phyloP scores from a whole-genome alignment of 2,113 vertebrate species.

The Phrynocephalus versicolor region DNA sequence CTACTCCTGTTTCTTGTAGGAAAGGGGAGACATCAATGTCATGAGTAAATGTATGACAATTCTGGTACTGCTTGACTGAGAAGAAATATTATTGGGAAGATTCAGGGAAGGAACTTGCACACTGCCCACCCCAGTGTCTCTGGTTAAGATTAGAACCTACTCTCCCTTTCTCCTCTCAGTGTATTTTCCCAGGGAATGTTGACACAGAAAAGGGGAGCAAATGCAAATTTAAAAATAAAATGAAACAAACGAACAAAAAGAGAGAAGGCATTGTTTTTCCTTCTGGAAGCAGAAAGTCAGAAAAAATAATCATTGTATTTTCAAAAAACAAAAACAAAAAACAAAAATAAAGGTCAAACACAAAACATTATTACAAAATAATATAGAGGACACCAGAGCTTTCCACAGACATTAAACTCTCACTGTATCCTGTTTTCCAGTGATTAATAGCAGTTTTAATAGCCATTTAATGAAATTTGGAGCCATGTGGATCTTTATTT shows the following conservation, averaged over 20 bases:
- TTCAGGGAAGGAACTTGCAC: neutral
- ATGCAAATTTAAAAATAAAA: no score
- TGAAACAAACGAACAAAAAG: no score
- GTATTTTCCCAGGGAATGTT: no score
- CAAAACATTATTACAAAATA: neutral
- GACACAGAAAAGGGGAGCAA: no score
- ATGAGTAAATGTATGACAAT: neutral
- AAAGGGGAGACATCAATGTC: neutral
- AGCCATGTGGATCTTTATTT: neutral
- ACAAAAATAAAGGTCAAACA: neutral
- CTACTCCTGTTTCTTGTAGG: neutral
- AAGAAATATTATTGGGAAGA: neutral
- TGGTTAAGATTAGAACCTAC: neutral
- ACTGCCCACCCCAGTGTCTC: neutral
- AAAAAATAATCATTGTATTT: neutral
- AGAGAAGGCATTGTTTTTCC: no score
- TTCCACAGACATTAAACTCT: neutral
- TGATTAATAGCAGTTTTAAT: neutral
- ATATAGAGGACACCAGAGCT: neutral
- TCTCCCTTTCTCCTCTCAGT: neutral
- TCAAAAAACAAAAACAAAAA: no score
- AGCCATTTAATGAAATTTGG: neutral
- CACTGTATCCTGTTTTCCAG: neutral
- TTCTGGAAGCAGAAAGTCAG: neutral
- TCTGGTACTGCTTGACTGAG: neutral